Evolutionary conservation across 2,888 invertebrate genomes (phyloP), one percentile per base, ranked within the genome.

Genomic region (Orchesellides sinensis): DNA sequence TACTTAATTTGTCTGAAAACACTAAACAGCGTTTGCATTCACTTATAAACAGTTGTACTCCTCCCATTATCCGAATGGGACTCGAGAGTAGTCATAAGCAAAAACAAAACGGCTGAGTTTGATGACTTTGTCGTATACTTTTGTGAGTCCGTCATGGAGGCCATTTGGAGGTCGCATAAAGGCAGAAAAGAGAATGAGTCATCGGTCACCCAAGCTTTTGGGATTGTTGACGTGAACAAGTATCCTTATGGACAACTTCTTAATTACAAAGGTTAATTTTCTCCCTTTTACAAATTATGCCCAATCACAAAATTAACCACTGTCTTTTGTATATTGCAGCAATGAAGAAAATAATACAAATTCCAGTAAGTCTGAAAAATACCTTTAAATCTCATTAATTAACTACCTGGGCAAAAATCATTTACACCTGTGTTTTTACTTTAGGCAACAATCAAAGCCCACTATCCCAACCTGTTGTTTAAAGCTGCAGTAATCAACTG

Each of bases 31-130:
- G 6, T 59, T 29, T 10, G 10, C 1, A 32, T 14, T 8, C 17
- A 61, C 25, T 54, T 54, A n/a, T n/a, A n/a, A n/a, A n/a, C 25
- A 54, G 25, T 74, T 3, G 45, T 35, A 1, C 45, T 68, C 23
- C 14, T 21, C 10, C 81, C 81, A 1, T 54, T 81, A 29, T 27
- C 27, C 14, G 49, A 74, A 17, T 82, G 82, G 82, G 82, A 82
- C 40, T 68, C 68, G 75, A 1, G 54, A 77, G 19, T 12, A 54
- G 17, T 19, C 29, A 1, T 25, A 19, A 29, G 52, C 17, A 66
- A 54, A 4, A 29, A 52, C 40, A 65, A 65, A 40, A 32, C 4
- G 17, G 65, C 54, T 4, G 32, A 54, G 14, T 74, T 77, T 23
- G 56, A 69, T 4, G n/a, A 17, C 0, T 83, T 63, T 19, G 14